Conservation (phyloP, 2,797 vertebrate species). For the Gymnoscopelus braueri region DNA sequence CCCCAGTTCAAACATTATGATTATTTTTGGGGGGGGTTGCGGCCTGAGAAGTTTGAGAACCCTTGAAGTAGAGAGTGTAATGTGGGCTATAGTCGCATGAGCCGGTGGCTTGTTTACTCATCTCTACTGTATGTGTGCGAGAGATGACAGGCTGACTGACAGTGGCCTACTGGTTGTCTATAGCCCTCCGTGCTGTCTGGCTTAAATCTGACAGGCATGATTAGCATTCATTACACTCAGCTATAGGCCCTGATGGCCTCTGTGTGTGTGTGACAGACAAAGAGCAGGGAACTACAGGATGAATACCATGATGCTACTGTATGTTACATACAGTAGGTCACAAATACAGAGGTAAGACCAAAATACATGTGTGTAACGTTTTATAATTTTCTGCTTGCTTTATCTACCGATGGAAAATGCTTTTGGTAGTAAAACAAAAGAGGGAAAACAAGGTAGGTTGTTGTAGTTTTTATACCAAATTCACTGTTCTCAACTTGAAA, state of each 20-base stretch:
- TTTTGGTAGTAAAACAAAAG: no score
- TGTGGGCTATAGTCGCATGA: constrained; percentile 49
- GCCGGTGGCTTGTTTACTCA: constrained; percentile 47
- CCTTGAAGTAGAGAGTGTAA: constrained; percentile 33
- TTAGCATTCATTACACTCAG: constrained; percentile 39
- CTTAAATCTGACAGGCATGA: constrained; percentile 48
- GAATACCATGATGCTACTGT: constrained; percentile 3
- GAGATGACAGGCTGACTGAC: constrained; percentile 50
- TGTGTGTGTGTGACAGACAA: constrained; percentile 16
- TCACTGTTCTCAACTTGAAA: no score
- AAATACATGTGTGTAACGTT: neutral
- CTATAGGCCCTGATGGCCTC: constrained; percentile 22
- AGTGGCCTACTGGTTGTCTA: constrained; percentile 31
- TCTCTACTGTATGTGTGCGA: constrained; percentile 27
- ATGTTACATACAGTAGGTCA: neutral
- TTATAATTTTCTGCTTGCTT: neutral
- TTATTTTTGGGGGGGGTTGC: no score
- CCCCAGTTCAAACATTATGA: no score
- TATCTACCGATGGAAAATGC: neutral
- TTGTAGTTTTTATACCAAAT: no score
- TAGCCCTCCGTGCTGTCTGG: constrained; percentile 34
- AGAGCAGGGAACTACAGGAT: constrained; percentile 1
- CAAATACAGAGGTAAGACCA: neutral
- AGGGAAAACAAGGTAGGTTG: no score
- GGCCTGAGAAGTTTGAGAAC: no score